Evolutionary conservation across 1,140 invertebrate genomes (phyloP).

Genomic region (Drosophila nebulosa): DNA sequence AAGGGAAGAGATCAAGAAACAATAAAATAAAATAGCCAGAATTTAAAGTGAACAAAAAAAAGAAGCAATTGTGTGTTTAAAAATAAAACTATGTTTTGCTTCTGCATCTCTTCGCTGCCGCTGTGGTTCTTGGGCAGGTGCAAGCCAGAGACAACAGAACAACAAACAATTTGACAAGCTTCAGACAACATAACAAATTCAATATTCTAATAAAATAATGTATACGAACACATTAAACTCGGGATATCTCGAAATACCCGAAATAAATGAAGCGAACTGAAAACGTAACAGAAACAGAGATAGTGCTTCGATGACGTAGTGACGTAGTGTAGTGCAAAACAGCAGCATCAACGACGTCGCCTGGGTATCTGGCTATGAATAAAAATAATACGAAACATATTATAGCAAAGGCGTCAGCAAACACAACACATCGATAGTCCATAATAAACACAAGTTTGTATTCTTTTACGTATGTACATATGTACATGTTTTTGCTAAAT

Average conservation of each 20-base stretch:
- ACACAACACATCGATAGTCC: constrained; percentile 25
- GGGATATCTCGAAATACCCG: not conserved
- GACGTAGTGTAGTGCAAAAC: constrained; percentile 12
- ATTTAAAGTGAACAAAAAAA: constrained; percentile 29
- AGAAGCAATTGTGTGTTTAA: constrained; percentile 44
- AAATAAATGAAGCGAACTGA: constrained; percentile 24
- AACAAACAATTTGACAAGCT: constrained; percentile 10
- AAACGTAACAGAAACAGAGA: constrained; percentile 20
- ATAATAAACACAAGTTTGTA: constrained; percentile 31
- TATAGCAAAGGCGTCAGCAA: not conserved
- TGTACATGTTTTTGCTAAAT: constrained; percentile 9
- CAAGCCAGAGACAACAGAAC: not conserved
- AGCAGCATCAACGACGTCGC: not conserved
- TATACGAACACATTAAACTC: constrained; percentile 29
- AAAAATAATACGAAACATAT: constrained; percentile 28
- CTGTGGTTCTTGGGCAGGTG: constrained; percentile 17
- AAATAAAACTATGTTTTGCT: constrained; percentile 29
- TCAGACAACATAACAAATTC: not conserved
- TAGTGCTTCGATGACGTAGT: constrained; percentile 27
- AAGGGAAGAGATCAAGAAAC: constrained; percentile 10
- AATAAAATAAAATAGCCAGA: not conserved
- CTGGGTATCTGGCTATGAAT: constrained; percentile 33
- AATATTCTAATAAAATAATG: constrained; percentile 21
- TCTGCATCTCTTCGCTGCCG: not conserved
- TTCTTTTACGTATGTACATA: not conserved